These are phyloP conservation scores for Panagrolaimus sp. DNA, from an alignment of 1,140 invertebrate genomes.

Conservation along the genomic window DNA sequence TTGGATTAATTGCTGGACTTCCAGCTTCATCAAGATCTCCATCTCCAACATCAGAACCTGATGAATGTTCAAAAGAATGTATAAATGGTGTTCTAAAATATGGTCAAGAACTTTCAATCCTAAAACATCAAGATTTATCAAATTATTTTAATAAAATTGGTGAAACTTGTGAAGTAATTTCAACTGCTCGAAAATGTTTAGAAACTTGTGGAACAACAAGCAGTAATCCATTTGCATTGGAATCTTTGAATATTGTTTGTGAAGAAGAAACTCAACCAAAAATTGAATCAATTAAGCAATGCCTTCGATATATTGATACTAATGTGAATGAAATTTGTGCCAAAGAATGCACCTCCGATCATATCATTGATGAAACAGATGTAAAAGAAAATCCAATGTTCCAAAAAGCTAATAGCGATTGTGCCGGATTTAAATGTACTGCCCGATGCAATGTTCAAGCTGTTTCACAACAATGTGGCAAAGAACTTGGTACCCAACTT, in stretches of 20 bases:
- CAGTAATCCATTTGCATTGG: not conserved
- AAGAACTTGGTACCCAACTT: not conserved
- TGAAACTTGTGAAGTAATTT: not conserved
- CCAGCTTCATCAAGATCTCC: no score
- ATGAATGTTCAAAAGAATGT: not conserved
- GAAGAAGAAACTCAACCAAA: not conserved
- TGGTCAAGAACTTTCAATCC: not conserved
- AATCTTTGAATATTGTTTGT: not conserved
- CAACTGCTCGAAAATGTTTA: not conserved
- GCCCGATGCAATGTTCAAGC: constrained; percentile 1
- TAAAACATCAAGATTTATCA: not conserved
- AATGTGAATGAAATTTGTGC: not conserved
- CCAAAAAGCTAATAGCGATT: no score
- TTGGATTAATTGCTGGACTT: no score
- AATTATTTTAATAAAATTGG: constrained; percentile 1
- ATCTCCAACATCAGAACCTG: not conserved
- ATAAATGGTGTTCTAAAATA: not conserved
- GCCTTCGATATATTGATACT: not conserved
- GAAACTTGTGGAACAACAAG: not conserved
- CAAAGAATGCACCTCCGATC: not conserved
- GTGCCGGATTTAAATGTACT: not conserved
- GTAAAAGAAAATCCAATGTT: no score
- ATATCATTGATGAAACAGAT: no score
- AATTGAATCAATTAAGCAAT: not conserved
- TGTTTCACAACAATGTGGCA: not conserved